A percentile compares a stretch with the other conserved stretches of the same genome.
Evolutionary conservation across 2,888 invertebrate species (phyloP).

Genomic region (Meloe dianella): DNA sequence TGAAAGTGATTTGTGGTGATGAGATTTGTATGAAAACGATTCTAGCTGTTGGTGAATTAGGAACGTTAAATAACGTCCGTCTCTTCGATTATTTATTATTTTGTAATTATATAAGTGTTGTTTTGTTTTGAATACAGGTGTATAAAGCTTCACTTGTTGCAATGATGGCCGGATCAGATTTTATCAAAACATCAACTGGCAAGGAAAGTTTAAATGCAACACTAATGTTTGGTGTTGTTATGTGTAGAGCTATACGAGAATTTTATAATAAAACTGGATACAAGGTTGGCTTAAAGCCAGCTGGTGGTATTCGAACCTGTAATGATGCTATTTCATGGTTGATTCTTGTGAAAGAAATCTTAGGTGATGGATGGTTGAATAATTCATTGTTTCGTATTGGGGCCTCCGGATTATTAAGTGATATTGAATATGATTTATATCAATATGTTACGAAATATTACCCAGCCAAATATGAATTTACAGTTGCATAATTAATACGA

Average conservation of each 20-base stretch:
- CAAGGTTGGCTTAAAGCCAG: conserved; percentile 95
- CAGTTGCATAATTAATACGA: conserved; percentile 53
- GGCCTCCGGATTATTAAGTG: conserved; percentile 87
- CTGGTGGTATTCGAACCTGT: conserved; percentile 90
- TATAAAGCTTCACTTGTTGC: conserved; percentile 88
- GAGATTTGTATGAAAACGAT: conserved; percentile 88
- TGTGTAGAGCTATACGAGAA: conserved; percentile 90
- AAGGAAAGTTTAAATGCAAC: conserved; percentile 97
- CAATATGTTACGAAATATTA: conserved; percentile 54
- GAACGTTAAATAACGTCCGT: conserved; percentile 79
- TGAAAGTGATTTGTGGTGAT: conserved; percentile 79
- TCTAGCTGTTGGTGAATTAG: conserved; percentile 91
- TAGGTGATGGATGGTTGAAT: conserved; percentile 87
- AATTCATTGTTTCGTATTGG: conserved; percentile 89
- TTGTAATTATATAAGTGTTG: conserved; percentile 10
- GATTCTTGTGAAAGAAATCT: conserved; percentile 78
- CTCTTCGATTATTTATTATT: conserved; percentile 36
- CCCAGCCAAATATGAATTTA: conserved; percentile 52
- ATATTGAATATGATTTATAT: conserved; percentile 69
- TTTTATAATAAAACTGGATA: conserved; percentile 73
- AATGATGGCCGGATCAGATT: conserved; percentile 96
- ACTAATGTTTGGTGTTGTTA: conserved; percentile 86
- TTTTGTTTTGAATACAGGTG: conserved; percentile 61
- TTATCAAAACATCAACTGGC: conserved; percentile 98
- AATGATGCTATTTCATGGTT: conserved; percentile 89